Evolutionary conservation across 1,140 invertebrate species (phyloP).

Genomic region (Calephelis virginiensis): DNA sequence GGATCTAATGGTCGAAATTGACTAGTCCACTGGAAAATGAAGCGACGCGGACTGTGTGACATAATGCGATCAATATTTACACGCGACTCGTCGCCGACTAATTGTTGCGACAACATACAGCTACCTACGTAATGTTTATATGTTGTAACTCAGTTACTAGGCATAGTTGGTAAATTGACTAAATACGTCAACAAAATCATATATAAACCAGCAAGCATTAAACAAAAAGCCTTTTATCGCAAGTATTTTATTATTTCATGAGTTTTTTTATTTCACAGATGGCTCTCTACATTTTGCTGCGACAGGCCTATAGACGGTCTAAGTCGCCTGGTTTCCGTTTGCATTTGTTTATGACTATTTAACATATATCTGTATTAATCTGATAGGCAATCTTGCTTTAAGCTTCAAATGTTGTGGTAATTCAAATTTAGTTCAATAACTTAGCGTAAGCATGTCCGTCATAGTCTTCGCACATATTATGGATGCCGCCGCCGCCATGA

Average conservation of each 20-base stretch:
- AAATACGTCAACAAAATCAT: no score
- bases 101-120: no score
- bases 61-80: no score
- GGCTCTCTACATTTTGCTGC: constrained; percentile 33
- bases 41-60: no score
- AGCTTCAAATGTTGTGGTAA: constrained; percentile 50
- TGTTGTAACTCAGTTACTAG: no score
- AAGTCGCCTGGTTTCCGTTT: constrained; percentile 30
- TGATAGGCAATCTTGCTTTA: constrained; percentile 38
- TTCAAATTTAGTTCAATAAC: constrained; percentile 39
- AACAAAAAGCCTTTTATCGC: background rate
- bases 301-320: constrained; percentile 45
- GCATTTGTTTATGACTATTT: constrained; percentile 18
- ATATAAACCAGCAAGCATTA: background rate
- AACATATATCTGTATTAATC: constrained; percentile 21
- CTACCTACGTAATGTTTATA: no score
- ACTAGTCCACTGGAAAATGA: no score
- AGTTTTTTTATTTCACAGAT: constrained; percentile 24
- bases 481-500: constrained; percentile 64
- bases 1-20: no score
- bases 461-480: constrained; percentile 50
- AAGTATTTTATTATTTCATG: background rate
- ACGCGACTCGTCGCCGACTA: no score
- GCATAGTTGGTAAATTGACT: no score
- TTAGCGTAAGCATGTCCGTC: constrained; percentile 52